These are phyloP conservation scores for Poeciliopsis turrubarensis DNA, from an alignment of 2,113 vertebrate genomes.

Conservation along the genomic window DNA sequence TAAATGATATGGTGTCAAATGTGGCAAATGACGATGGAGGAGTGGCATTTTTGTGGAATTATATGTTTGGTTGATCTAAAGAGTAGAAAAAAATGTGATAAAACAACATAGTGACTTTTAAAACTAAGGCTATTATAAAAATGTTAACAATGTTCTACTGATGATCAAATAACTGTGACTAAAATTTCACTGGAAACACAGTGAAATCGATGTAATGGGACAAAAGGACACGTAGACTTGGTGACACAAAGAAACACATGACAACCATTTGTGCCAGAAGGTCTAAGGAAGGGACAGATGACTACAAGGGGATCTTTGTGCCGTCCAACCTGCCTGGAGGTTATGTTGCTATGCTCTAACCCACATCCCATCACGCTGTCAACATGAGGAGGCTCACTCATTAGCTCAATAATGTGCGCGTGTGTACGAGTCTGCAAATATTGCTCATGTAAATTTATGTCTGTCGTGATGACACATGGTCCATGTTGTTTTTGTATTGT, in stretches of 20 bases:
- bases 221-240: conserved; percentile 17
- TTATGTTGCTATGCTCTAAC: conserved; percentile 49
- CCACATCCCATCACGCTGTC: conserved; percentile 63
- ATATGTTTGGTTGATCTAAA: neutral
- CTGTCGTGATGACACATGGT: conserved; percentile 12
- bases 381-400: conserved; percentile 59
- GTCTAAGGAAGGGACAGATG: conserved; percentile 24
- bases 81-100: neutral
- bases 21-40: too few relatives aligned
- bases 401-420: conserved; percentile 36
- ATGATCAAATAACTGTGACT: conserved; percentile 4
- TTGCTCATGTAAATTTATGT: neutral
- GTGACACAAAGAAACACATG: conserved; percentile 58
- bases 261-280: conserved; percentile 31
- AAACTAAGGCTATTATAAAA: neutral
- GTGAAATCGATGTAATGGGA: neutral
- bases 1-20: neutral
- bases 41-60: neutral
- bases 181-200: neutral
- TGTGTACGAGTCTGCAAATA: neutral
- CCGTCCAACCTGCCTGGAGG: conserved; percentile 47
- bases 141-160: neutral
- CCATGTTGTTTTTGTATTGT: conserved; percentile 13
- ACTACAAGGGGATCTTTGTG: conserved; percentile 59
- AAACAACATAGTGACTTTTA: neutral